Evolutionary conservation across 2,888 invertebrate species (phyloP), one percentile per base, ranked within the genome.

Genomic region (Drosophila pseudotalamancana): DNA sequence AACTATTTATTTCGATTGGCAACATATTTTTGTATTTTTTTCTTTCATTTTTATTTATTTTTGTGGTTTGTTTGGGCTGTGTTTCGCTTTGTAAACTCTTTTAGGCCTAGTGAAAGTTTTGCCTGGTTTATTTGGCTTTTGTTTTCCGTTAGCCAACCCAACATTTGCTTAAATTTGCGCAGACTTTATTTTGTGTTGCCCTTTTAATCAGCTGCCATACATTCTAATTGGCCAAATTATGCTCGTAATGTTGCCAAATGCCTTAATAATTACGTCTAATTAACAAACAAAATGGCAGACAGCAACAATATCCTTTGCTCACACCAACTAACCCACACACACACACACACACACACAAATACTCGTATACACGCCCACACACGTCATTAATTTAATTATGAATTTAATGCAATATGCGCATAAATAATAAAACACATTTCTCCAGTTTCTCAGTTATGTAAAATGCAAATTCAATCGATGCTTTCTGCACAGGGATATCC

Each of bases 351-450:
- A 8, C 21, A 4, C 14, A 11, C 50, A 8, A 29, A 19, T 18
- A 43, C 16, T 6, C 31, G 23, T 21, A 23, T 8, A 4, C 19
- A 1, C 29, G 2, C 39, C 12, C 34, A 8, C 12, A 12, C 25
- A 8, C 19, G 11, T 6, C 42, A 63, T 63, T 82, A 73, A 85
- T 73, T 79, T 49, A 75, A 85, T 80, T 81, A 65, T 37, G 23
- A 57, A 51, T 61, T 61, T 57, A 75, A 75, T 78, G 78, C 67
- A 64, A 60, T 75, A 65, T 80, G 75, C 72, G 50, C 65, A 78
- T 75, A 75, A 78, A 81, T 81, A 78, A 82, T 64, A 46, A 16
- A 39, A 18, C 42, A 31, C 35, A 57, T 42, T 60, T 37, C 49
- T 32, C 16, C 19, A 3, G 8, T 40, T 48, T n/a, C 16, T 16